Base-by-base conservation (phyloP, 2,888 invertebrate species). In the Ophioninae sp. region DNA sequence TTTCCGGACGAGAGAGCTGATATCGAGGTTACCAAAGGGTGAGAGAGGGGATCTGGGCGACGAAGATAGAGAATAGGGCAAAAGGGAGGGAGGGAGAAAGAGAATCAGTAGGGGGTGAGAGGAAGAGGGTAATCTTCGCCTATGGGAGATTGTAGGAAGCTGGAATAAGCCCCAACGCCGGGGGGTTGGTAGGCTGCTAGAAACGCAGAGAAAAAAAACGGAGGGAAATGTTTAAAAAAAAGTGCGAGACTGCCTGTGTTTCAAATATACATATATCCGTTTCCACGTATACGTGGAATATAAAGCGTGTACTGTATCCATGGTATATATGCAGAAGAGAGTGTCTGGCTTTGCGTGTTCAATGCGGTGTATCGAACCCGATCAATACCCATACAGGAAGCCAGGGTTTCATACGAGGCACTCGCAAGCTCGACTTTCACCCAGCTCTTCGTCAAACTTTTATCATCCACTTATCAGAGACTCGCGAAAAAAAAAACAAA, bases 141-240 rank as follows among this genome's bases (percentile, higher is more conserved):
- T 90, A 89, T 90, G 88, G 89, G 87, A 90, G 89, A 91, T 90
- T 91, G 90, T 90, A 90, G 89, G 89, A 90, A 91, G 90, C 88
- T 87, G 82, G 88, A 90, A 90, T 90, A 88, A 90, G 89, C 86
- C 85, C 87, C 86, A 87, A 87, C 68, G 59, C 68, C 30, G 74
- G 67, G 37, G 51, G 51, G 30, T 30, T 30, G 30, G 30, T 2
- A 30, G 30, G 30, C 30, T 30, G 30, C 30, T 30, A 30, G 30
- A 30, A 30, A 30, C 30, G 30, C 30, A 30, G 30, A 30, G 67
- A 77, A 75, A 64, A 72, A 77, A 67, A 72, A 84, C 69, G 64
- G 74, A 74, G 37, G 67, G 56, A 58, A 77, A 67, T 64, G 59
- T 79, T 51, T 3, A 64, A 69, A 58, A 76, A 59, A 84, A 81